Base-by-base conservation (phyloP, 2,888 invertebrate genomes). In the Amphipyra berbera region DNA sequence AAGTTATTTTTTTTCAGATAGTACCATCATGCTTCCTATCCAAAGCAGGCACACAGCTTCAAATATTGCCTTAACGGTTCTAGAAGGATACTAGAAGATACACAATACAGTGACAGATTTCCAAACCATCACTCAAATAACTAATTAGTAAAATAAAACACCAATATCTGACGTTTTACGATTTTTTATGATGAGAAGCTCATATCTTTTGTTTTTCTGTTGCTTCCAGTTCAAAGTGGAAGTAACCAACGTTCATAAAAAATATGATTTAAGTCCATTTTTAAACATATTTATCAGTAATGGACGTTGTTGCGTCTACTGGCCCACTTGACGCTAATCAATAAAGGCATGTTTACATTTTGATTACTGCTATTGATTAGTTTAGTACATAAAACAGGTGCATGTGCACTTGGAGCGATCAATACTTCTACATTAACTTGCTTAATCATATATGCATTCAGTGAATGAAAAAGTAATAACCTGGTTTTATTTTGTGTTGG, bases 291-390 rank as follows among this genome's bases (percentile, higher is more conserved):
- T 15, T 42, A 42, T 42, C 14, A 42, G 42, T 35, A 48, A 37
- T 37, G 10, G 10, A 6, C 10, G 35, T 48, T 37, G 35, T 35
- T 47, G 47, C 14, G 47, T 47, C 47, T 72, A 65, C 41, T 14
- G 40, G 15, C 72, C 33, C 41, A 46, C 68, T 15, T 33, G 49
- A 15, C 35, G 67, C 13, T 42, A 46, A 50, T 73, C 58, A 66
- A 67, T 55, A 58, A 53, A 35, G 1, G 8, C 7, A 44, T 73
- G 73, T 69, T 69, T 69, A 69, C 54, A 73, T 44, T 67, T 27
- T 21, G 59, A 67, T 73, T 57, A 65, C 38, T 48, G 13, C 14
- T 12, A 63, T 44, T 48, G 56, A 68, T 68, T 67, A 69, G 44
- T 33, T n/a, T 38, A 53, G 59, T 67, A 55, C 46, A 52, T 15